Conservation (phyloP, 2,888 invertebrate genomes). For the Galerucella calmariensis region DNA sequence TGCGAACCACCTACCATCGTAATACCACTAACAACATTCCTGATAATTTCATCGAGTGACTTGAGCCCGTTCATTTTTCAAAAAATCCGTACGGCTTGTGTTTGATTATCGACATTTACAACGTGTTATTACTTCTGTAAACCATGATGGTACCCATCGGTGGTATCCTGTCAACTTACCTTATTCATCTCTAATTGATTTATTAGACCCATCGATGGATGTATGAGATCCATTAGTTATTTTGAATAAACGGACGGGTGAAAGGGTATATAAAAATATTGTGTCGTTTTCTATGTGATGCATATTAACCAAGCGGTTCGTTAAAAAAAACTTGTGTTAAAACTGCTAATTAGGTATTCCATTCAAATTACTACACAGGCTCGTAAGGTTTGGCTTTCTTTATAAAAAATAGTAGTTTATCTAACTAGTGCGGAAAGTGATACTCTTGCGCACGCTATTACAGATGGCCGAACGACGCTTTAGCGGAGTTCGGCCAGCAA, state of each 20-base stretch:
- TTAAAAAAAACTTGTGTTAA: too few relatives aligned
- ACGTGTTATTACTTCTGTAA: constrained; percentile 45
- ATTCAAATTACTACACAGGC: too few relatives aligned
- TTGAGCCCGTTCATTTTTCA: constrained; percentile 56
- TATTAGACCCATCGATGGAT: constrained; percentile 35
- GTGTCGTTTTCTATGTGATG: neutral
- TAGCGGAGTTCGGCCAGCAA: too few relatives aligned
- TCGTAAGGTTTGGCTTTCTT: too few relatives aligned
- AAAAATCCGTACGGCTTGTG: constrained; percentile 44
- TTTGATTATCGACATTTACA: constrained; percentile 53
- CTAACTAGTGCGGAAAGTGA: too few relatives aligned
- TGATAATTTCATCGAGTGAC: constrained; percentile 58
- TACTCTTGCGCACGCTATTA: too few relatives aligned
- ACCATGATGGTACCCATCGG: constrained; percentile 23
- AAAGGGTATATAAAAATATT: constrained; percentile 20
- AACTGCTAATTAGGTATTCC: too few relatives aligned
- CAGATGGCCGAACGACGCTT: too few relatives aligned
- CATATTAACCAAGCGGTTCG: too few relatives aligned
- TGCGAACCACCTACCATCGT: constrained; percentile 55
- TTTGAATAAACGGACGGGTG: constrained; percentile 1
- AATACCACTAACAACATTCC: constrained; percentile 59
- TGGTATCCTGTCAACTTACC: constrained; percentile 47
- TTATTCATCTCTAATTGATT: constrained; percentile 50
- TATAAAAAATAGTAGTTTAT: too few relatives aligned
- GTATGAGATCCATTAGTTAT: constrained; percentile 34